These are phyloP conservation scores for Chondrilla cf. caribensis DNA, from an alignment of 37 sponge, comb jelly and placozoan species.

Conservation along the genomic window DNA sequence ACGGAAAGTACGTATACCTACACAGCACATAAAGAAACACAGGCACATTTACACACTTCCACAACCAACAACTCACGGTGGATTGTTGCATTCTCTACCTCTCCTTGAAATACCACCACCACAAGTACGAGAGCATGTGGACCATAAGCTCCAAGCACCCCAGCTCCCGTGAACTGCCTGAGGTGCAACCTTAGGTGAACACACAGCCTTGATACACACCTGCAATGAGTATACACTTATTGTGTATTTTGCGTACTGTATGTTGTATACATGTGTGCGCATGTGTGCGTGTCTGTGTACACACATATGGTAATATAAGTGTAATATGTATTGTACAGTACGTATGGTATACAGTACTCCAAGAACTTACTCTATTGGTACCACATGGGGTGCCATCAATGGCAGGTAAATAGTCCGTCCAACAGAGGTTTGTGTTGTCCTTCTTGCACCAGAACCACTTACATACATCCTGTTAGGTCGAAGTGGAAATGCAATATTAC, in stretches of 20 bases:
- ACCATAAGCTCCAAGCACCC: not conserved
- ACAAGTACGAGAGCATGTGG: not conserved
- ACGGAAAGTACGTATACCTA: no score
- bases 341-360: not conserved
- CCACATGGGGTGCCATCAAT: conserved; percentile 26
- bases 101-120: not conserved
- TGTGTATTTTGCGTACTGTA: no score
- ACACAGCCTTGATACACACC: not conserved
- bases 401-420: conserved; percentile 12
- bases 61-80: not conserved
- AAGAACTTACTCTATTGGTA: not conserved
- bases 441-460: not conserved
- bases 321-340: not conserved
- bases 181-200: no score
- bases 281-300: no score
- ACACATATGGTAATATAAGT: no score
- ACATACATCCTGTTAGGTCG: not conserved
- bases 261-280: no score
- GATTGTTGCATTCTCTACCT: not conserved
- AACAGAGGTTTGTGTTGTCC: not conserved
- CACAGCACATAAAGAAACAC: no score
- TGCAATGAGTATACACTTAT: not conserved
- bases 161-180: not conserved
- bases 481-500: not conserved
- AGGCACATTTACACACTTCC: no score